Evolutionary conservation across 2,797 vertebrate genomes (phyloP).

Genomic region (Chaetophractus vellerosus): DNA sequence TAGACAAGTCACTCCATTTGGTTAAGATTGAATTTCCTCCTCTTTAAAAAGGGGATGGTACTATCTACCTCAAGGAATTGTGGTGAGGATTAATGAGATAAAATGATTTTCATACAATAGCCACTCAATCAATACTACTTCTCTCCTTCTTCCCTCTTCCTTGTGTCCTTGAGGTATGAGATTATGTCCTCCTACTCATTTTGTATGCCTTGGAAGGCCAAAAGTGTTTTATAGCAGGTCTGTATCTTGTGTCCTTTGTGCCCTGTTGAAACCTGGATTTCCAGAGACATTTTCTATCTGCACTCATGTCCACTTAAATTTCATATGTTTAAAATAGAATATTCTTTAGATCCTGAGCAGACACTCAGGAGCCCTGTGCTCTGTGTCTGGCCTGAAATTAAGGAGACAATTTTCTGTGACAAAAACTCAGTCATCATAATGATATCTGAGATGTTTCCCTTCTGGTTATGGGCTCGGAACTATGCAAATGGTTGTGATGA

Average conservation of each 20-base stretch:
- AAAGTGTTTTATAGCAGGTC: background rate
- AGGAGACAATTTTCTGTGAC: background rate
- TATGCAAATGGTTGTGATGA: background rate
- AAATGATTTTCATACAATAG: background rate
- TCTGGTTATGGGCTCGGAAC: background rate
- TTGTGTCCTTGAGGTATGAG: background rate
- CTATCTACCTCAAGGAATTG: background rate
- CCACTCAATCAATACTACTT: background rate
- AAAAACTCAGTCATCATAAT: conserved; percentile 22
- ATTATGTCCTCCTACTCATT: background rate
- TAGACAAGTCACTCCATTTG: background rate
- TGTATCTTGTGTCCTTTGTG: background rate
- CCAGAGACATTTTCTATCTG: conserved; percentile 3
- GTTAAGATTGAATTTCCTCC: background rate
- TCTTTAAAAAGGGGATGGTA: background rate
- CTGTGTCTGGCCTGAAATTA: background rate
- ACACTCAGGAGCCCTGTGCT: background rate
- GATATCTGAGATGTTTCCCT: background rate
- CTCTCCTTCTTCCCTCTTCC: background rate
- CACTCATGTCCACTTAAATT: background rate
- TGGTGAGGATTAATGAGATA: background rate
- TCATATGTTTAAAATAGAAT: background rate
- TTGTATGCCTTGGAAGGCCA: background rate
- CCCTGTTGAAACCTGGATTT: background rate
- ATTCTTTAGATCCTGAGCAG: background rate